Conservation (phyloP, 2,888 invertebrate species). For the Tribolium freemani region DNA sequence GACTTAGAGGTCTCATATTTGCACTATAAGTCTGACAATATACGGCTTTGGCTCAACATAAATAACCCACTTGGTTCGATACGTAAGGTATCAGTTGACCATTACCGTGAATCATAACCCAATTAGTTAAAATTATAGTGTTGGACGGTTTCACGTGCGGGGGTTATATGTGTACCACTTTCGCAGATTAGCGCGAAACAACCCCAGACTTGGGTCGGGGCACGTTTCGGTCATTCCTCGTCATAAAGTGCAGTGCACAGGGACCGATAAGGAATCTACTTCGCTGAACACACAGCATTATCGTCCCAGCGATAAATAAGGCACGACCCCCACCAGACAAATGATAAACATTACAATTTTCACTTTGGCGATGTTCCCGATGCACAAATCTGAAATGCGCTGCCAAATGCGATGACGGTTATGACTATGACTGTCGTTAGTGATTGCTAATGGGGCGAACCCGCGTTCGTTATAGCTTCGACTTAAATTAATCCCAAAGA, state of each 20-base stretch:
- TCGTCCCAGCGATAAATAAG: slow-evolving; percentile 55
- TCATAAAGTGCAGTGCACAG: slow-evolving; percentile 52
- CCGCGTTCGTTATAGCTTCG: neutral
- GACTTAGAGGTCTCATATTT: slow-evolving; percentile 40
- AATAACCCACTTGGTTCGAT: slow-evolving; percentile 40
- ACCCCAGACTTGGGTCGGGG: slow-evolving; percentile 47
- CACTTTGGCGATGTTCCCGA: slow-evolving; percentile 57
- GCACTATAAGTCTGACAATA: slow-evolving; percentile 31
- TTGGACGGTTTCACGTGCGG: slow-evolving; percentile 16
- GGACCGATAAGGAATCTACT: slow-evolving; percentile 55
- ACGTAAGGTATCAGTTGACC: slow-evolving; percentile 40
- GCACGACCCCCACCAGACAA: slow-evolving; percentile 46
- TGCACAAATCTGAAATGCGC: slow-evolving; percentile 47
- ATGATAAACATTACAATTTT: slow-evolving; percentile 60
- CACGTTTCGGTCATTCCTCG: slow-evolving; percentile 58
- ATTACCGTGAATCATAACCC: slow-evolving; percentile 41
- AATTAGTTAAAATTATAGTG: slow-evolving; percentile 50
- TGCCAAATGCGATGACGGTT: slow-evolving; percentile 56
- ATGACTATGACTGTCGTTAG: slow-evolving; percentile 57
- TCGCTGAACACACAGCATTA: slow-evolving; percentile 56
- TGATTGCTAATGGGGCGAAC: slow-evolving; percentile 55
- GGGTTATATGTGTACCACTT: slow-evolving; percentile 25
- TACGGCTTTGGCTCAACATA: slow-evolving; percentile 41
- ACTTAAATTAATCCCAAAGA: slow-evolving; percentile 25
- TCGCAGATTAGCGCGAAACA: slow-evolving; percentile 20